These are phyloP conservation scores for Rhamphomyia laevipes DNA, from an alignment of 2,888 invertebrate species.

Conservation along the genomic window DNA sequence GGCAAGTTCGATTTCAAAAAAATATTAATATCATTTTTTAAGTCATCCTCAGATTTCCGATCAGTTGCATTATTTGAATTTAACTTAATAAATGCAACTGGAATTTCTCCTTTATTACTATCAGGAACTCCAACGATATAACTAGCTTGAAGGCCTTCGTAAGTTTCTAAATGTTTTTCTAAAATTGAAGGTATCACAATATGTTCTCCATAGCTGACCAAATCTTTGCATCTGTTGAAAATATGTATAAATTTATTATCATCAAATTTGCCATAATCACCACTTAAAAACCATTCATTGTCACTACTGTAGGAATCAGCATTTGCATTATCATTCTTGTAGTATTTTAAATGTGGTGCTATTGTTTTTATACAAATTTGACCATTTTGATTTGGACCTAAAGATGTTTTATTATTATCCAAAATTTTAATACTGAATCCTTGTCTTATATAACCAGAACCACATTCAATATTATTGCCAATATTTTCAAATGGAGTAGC, in stretches of 20 bases:
- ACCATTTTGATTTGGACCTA: constrained; percentile 6
- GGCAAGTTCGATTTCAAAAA: background rate
- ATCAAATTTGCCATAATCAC: constrained; percentile 5
- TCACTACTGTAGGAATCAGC: background rate
- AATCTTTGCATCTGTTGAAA: background rate
- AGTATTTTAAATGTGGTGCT: constrained; percentile 2
- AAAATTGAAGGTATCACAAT: background rate
- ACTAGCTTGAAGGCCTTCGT: background rate
- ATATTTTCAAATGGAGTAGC: background rate
- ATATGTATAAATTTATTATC: background rate
- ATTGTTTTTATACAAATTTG: constrained; percentile 4
- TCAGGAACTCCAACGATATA: constrained; percentile 7
- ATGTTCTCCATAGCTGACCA: background rate
- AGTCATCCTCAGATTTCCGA: background rate
- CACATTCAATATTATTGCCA: too few species aligned
- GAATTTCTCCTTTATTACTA: constrained; percentile 5
- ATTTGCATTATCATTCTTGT: constrained; percentile 1
- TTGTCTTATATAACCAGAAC: too few species aligned
- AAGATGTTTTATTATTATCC: background rate
- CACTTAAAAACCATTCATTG: background rate
- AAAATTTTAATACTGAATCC: background rate
- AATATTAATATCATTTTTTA: background rate
- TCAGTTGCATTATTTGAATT: too few species aligned
- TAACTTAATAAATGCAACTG: background rate
- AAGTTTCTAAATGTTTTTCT: background rate